Percentiles rank a stretch among this genome's conserved stretches.
These are phyloP conservation scores for Pocillopora verrucosa DNA, from an alignment of 64 coral and sea anemone genomes.

Conservation along the genomic window DNA sequence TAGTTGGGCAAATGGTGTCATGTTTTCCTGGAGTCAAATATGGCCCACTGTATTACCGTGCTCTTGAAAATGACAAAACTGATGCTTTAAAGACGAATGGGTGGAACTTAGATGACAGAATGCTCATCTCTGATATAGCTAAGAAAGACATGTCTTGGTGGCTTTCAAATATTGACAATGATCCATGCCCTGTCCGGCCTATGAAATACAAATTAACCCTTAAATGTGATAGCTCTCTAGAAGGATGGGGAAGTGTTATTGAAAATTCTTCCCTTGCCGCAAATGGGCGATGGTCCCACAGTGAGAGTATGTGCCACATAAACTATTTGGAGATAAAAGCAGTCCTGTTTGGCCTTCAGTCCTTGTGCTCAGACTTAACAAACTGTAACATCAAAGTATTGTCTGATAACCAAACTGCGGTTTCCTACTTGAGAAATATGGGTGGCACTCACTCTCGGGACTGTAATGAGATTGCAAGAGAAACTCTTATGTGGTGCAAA, in stretches of 20 bases:
- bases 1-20: conserved; percentile 51
- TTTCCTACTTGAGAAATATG: conserved; percentile 38
- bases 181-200: background rate
- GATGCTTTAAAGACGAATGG: conserved; percentile 27
- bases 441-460: conserved; percentile 17
- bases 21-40: conserved; percentile 61
- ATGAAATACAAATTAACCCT: background rate
- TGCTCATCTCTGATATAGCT: conserved; percentile 42
- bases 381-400: conserved; percentile 36
- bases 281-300: conserved; percentile 13
- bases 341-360: conserved; percentile 40
- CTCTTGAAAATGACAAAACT: conserved; percentile 57
- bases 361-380: background rate
- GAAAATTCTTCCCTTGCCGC: conserved; percentile 2
- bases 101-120: conserved; percentile 28
- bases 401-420: conserved; percentile 61
- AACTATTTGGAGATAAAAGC: conserved; percentile 64
- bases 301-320: conserved; percentile 32
- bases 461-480: conserved; percentile 46
- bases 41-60: conserved; percentile 35
- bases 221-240: conserved; percentile 54
- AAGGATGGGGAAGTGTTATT: conserved; percentile 58
- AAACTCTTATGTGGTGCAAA: conserved; percentile 37
- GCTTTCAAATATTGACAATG: conserved; percentile 32
- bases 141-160: conserved; percentile 54